Evolutionary conservation across 2,797 vertebrate species (phyloP).

Genomic region (Eulemur rubriventer): DNA sequence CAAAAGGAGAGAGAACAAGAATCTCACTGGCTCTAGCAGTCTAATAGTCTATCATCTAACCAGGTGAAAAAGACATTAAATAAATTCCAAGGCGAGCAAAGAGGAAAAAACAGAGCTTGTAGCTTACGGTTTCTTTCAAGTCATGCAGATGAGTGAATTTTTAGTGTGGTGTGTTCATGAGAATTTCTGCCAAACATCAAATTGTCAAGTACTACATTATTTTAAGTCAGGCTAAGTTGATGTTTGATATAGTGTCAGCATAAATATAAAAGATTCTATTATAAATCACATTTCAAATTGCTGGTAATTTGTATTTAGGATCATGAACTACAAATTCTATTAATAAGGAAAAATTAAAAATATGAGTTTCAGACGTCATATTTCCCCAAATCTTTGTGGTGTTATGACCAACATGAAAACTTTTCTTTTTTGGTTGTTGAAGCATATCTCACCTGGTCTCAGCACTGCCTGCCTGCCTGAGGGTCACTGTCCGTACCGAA

Average conservation of each 20-base stretch:
- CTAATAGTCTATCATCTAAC: not conserved
- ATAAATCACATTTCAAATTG: slow-evolving; percentile 44
- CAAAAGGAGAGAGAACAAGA: slow-evolving; percentile 27
- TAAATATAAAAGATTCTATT: slow-evolving; percentile 26
- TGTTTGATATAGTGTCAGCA: slow-evolving; percentile 51
- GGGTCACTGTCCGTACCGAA: not conserved
- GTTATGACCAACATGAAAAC: not conserved
- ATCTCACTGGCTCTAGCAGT: not conserved
- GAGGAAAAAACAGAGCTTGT: not conserved
- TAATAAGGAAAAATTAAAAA: slow-evolving; percentile 50
- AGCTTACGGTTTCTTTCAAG: not conserved
- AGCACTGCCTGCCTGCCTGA: not conserved
- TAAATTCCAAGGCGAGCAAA: not conserved
- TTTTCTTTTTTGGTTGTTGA: not conserved
- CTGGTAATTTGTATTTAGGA: not conserved
- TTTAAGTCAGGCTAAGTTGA: slow-evolving; percentile 18
- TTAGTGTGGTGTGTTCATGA: not conserved
- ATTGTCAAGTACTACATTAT: slow-evolving; percentile 51
- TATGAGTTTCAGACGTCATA: slow-evolving; percentile 48
- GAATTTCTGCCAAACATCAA: slow-evolving; percentile 44
- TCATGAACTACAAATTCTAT: not conserved
- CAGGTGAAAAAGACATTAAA: not conserved
- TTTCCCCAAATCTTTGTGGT: not conserved
- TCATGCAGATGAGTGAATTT: slow-evolving; percentile 3
- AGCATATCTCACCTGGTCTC: not conserved